Evolutionary conservation across 2,113 vertebrate species (phyloP).

Genomic region (human (Homo sapiens)): GRCh38 chr6:18818001-18818500

Average conservation of each 20-base stretch:
- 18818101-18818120: neutral
- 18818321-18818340: neutral
- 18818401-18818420: neutral
- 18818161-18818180: neutral
- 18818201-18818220: neutral
- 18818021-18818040: neutral
- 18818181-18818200: neutral
- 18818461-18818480: constrained; percentile 7
- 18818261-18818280: neutral
- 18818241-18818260: neutral
- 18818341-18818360: neutral
- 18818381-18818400: neutral
- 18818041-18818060: neutral
- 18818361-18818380: neutral
- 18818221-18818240: neutral
- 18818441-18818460: neutral
- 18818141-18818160: neutral
- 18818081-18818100: neutral
- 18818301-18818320: neutral
- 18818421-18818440: neutral
- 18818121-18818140: neutral
- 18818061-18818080: neutral
- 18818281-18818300: neutral
- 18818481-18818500: constrained; percentile 28
- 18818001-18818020: neutral